Evolutionary conservation across 2,113 vertebrate genomes (phyloP).

Genomic region (Carollia perspicillata): DNA sequence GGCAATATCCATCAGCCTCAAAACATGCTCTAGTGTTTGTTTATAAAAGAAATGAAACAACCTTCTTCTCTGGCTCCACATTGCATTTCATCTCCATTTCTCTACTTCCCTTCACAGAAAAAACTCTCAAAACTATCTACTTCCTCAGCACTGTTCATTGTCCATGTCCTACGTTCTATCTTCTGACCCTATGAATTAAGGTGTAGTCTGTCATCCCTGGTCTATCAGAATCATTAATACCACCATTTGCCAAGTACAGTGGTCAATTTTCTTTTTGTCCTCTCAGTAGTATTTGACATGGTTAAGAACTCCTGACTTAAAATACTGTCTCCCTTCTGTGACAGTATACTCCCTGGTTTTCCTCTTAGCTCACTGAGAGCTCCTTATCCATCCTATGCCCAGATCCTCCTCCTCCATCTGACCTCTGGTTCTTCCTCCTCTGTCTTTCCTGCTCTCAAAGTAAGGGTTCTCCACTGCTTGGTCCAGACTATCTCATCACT

Average conservation of each 20-base stretch:
- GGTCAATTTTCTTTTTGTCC: not conserved
- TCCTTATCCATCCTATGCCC: not conserved
- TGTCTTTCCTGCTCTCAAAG: not conserved
- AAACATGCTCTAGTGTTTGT: not conserved
- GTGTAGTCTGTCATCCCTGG: not conserved
- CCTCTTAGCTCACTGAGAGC: not conserved
- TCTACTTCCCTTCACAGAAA: not conserved
- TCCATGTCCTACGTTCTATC: not conserved
- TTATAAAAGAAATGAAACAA: not conserved
- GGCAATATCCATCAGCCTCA: not conserved
- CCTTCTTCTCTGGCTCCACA: too few relatives aligned
- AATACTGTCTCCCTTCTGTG: not conserved
- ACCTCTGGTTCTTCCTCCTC: not conserved
- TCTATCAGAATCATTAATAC: not conserved
- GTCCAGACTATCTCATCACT: not conserved
- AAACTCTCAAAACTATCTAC: not conserved
- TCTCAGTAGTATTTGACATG: not conserved
- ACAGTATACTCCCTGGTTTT: too few relatives aligned
- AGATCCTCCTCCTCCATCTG: not conserved
- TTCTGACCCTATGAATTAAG: not conserved
- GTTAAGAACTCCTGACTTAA: not conserved
- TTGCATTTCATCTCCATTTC: not conserved
- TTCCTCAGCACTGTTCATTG: not conserved
- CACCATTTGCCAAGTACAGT: not conserved
- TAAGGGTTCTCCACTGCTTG: not conserved